Evolutionary conservation across 2,113 vertebrate genomes (phyloP).

Genomic region (Equus przewalskii): DNA sequence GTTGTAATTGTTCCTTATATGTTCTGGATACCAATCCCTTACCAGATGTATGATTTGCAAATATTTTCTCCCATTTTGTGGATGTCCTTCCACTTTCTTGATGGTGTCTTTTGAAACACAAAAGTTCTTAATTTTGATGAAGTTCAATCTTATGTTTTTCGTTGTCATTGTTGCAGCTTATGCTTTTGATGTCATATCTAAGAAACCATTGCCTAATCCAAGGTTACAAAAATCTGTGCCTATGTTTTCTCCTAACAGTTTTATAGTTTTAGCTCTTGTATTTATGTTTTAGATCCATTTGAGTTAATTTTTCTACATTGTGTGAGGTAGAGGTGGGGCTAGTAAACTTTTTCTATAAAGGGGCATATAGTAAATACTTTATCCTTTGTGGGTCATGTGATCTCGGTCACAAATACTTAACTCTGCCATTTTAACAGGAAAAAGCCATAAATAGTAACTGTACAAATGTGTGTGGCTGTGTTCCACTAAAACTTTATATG

Average conservation of each 20-base stretch:
- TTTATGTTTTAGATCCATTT: background rate
- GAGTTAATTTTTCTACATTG: background rate
- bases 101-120: background rate
- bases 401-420: background rate
- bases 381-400: background rate
- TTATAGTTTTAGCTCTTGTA: background rate
- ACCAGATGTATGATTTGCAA: background rate
- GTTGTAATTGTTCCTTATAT: background rate
- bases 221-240: background rate
- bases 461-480: background rate
- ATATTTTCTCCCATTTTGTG: constrained; percentile 16
- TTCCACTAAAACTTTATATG: background rate
- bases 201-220: background rate
- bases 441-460: background rate
- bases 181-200: background rate
- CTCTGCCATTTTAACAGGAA: background rate
- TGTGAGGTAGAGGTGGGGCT: background rate
- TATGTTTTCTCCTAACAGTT: background rate
- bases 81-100: background rate
- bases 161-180: background rate
- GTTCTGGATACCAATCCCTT: background rate
- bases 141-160: background rate
- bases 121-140: background rate
- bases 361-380: background rate
- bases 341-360: background rate